Evolutionary conservation across 2,888 invertebrate species (phyloP), one percentile per base, ranked within the genome.

Genomic region (Cephus sareptanus): DNA sequence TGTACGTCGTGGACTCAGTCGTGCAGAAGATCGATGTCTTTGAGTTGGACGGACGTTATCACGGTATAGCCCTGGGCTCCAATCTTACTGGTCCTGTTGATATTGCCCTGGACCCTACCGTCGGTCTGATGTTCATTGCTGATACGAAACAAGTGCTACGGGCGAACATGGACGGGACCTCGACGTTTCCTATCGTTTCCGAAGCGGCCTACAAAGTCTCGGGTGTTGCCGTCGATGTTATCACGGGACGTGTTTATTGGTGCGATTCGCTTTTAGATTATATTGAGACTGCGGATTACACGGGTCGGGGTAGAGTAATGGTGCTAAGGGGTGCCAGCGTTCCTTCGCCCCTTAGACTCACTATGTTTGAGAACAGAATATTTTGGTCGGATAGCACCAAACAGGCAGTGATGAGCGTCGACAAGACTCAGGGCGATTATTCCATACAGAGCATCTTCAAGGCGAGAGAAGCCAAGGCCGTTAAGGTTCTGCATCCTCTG

Each of bases 1-100:
- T 99, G 12, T 99, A 99, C 92, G 97, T 98, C 33, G 97, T 97
- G 0, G 99, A 99, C 91, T 95, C 96, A 33, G 94, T 98, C 34
- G 98, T 98, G 0, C 97, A 98, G 91, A 98, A 97, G 93, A 96
- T 99, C 79, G 98, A 98, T 90, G 96, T 99, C 0, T 97, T 98
- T 89, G 98, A 98, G 90, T 92, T 98, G 84, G 96, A 95, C 85
- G 97, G 97, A 0, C 94, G 95, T 77, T 95, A 95, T 93, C 97
- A 99, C 90, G 98, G 98, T 0, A 97, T 99, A 15, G 97, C 97
- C 0, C 93, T 99, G 0, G 97, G 97, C 31, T 96, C 97, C 75
- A 98, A 98, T 90, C 93, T 99, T 11, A 98, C 98, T 37, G 96
- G 95, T 83, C 99, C 99, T 0, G 94, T 96, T 0, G 98, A 99